Evolutionary conservation across 2,888 invertebrate species (phyloP).

Genomic region (Caradrina kadenii): DNA sequence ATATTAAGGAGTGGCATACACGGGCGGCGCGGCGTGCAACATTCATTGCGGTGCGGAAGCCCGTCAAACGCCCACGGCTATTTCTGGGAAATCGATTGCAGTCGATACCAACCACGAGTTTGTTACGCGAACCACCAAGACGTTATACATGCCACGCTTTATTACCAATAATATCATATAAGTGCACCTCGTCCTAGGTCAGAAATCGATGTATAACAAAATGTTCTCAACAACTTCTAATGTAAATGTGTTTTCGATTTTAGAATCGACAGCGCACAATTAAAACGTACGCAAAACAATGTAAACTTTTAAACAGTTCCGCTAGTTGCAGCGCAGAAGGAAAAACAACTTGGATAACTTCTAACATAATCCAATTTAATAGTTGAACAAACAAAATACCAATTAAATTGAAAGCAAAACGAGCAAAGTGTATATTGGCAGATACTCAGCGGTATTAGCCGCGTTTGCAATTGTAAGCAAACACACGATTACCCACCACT

Average conservation of each 20-base stretch:
- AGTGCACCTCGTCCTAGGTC: not conserved
- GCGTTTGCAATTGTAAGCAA: conserved; percentile 85
- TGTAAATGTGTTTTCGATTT: conserved; percentile 32
- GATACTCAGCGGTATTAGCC: conserved; percentile 78
- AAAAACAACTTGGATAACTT: conserved; percentile 61
- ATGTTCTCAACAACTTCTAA: conserved; percentile 15
- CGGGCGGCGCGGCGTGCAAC: conserved; percentile 73
- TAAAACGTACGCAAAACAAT: conserved; percentile 42
- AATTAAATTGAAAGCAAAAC: conserved; percentile 78
- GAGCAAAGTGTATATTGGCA: conserved; percentile 80
- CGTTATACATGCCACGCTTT: conserved; percentile 62
- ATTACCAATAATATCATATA: conserved; percentile 33
- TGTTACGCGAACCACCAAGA: conserved; percentile 65
- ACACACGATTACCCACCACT: conserved; percentile 80
- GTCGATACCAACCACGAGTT: conserved; percentile 67
- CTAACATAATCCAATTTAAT: conserved; percentile 67
- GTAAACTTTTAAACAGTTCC: conserved; percentile 55
- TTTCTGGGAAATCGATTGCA: conserved; percentile 84
- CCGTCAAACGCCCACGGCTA: conserved; percentile 79
- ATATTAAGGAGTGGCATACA: conserved; percentile 81
- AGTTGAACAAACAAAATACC: conserved; percentile 72
- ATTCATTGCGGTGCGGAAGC: conserved; percentile 78
- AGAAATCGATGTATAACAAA: conserved; percentile 1
- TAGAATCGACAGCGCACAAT: conserved; percentile 45
- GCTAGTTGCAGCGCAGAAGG: conserved; percentile 55